Evolutionary conservation across 2,888 invertebrate species (phyloP), one percentile per base, ranked within the genome.

Genomic region (Loripinus fragilis): DNA sequence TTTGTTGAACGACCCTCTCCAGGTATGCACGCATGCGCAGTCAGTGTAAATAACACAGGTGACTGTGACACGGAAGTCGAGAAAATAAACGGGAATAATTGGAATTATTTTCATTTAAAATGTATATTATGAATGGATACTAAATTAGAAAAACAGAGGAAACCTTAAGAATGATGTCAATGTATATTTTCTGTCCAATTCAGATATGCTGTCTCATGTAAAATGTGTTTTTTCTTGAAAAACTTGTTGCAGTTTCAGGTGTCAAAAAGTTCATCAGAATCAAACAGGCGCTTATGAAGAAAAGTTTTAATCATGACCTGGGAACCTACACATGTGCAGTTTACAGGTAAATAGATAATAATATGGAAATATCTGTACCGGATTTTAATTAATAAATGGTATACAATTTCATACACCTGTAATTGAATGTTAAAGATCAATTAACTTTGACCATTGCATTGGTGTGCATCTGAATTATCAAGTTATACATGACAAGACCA

Each of bases 261-360:
- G 60, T 60, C 33, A 60, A 60, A 60, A 33, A 33, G 2, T 60
- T 60, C 23, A 20, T 60, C 60, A 33, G 60, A 15, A 20, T 60
- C 60, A 60, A 12, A 33, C 10, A 60, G 60, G 60, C 17, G 60
- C 60, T 60, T 60, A 60, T 60, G 10, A 60, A 33, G n/a, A 45
- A 12, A 20, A 20, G 45, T 45, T 12, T 17, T 30, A 65, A 72
- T 65, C 41, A 89, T 85, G 82, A 89, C 89, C 81, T 90, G 90
- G 90, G 89, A 90, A 50, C 90, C 90, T 30, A 90, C 90, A n/a
- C 91, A 90, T 74, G 90, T 90, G 64, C 89, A 90, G 76, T 87
- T 91, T 69, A 90, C 91, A 83, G 90, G 90, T 91, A 80, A 81
- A 76, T 38, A 12, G 7, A 38, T 8, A n/a, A 12, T 8, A 38